Base-by-base conservation (phyloP, 2,113 vertebrate species). In the Ivindomyrus marchei region DNA sequence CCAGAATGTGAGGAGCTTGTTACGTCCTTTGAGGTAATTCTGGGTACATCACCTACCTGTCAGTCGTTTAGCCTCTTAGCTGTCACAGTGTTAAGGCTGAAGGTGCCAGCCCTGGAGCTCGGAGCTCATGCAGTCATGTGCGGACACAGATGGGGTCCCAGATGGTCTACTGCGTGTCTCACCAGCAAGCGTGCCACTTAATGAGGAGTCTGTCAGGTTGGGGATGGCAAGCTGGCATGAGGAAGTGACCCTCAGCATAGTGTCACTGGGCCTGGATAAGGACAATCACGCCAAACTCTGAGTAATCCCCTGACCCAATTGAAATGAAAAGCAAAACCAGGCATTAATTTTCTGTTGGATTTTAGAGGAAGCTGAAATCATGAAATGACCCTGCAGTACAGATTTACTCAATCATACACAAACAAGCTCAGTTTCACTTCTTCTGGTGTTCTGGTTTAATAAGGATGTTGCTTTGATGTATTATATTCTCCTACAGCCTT, bases 281-380 rank as follows among this genome's bases (percentile, higher is more conserved):
- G 27, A 27, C 24, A 27, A 87, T 15, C 45, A 52, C 10, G 21
- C 45, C 85, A 19, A 21, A 87, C 50, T 70, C 49, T 87, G 21
- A 46, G 42, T 47, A 87, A 87, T 31, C 9, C 19, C 13, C 52
- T 46, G 6, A 62, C 52, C 36, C 17, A 2, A 62, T 2, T 88
- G 56, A 88, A 88, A 66, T 45, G 36, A 66, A 88, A 88, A 62
- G 19, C 24, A 88, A 88, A 88, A 62, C 4, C 1, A 36, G 17
- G 6, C 87, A 62, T 88, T 46, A 24, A 66, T 13, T 58, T 66
- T 62, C 53, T 88, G 53, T 62, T 66, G 52, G 7, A 13, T n/a
- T 66, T 88, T 46, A 62, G 87, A 88, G 87, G 87, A 88, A 88
- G 53, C 87, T 36, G 85, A 36, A 87, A 87, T 47, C 27, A 62